Percentiles rank a stretch among this genome's conserved stretches.
These are phyloP conservation scores for Chromis chromis DNA, from an alignment of 2,797 vertebrate species.

Conservation along the genomic window DNA sequence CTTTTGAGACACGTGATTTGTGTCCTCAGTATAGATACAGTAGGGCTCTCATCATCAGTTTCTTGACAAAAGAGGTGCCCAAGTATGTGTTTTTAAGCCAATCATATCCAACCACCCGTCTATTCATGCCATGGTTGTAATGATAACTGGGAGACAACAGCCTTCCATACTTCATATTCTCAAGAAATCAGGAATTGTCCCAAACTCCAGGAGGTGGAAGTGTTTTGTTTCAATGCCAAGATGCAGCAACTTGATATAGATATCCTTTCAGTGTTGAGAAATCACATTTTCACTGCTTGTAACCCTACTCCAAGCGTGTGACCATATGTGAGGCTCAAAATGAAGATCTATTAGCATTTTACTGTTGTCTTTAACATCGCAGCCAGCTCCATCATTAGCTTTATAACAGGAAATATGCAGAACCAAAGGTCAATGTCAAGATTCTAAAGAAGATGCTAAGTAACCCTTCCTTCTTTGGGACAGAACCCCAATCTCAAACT, in stretches of 20 bases:
- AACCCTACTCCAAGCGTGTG: neutral
- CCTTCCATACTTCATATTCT: neutral
- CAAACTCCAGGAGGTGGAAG: no score
- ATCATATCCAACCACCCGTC: constrained; percentile 1
- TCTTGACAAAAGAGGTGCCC: neutral
- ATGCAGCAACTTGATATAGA: neutral
- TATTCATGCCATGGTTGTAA: neutral
- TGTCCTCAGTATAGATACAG: constrained; percentile 5
- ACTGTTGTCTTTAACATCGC: neutral
- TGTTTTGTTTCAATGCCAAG: neutral
- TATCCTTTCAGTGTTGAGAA: neutral
- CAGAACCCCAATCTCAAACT: constrained; percentile 9
- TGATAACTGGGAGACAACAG: constrained; percentile 10
- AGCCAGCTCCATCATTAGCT: neutral
- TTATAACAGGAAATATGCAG: neutral
- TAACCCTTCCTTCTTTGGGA: constrained; percentile 4
- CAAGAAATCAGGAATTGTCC: neutral
- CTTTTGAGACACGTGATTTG: neutral
- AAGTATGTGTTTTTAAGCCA: constrained; percentile 7
- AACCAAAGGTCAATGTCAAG: neutral
- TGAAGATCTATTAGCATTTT: neutral
- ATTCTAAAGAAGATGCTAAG: constrained; percentile 1
- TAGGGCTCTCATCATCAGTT: constrained; percentile 8
- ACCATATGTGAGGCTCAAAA: neutral
- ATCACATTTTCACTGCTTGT: neutral